phyloP scores from a whole-genome alignment of 2,797 vertebrate genomes.

The Sylvia borin region DNA sequence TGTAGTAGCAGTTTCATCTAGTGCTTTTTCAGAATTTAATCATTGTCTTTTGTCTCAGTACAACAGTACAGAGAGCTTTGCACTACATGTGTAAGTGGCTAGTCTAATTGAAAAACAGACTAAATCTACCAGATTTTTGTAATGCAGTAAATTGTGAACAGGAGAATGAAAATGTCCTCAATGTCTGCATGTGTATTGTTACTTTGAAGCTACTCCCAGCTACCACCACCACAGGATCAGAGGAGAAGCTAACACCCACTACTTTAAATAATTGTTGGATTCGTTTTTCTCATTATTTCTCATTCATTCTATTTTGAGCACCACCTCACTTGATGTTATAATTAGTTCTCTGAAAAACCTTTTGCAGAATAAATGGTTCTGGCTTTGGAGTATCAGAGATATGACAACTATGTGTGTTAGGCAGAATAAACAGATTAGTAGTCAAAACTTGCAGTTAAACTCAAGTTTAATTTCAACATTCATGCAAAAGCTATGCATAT shows the following conservation, averaged over 20 bases:
- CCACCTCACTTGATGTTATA: conserved; percentile 79
- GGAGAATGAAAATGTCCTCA: conserved; percentile 80
- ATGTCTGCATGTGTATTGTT: conserved; percentile 79
- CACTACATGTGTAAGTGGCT: conserved; percentile 78
- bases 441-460: background rate
- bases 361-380: conserved; percentile 67
- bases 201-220: conserved; percentile 77
- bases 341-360: conserved; percentile 77
- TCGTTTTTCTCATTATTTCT: conserved; percentile 77
- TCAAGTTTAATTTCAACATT: conserved; percentile 1
- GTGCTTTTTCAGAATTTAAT: conserved; percentile 87
- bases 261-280: conserved; percentile 82
- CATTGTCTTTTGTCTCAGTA: conserved; percentile 93
- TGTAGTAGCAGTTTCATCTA: conserved; percentile 82
- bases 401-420: conserved; percentile 35
- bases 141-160: conserved; percentile 86
- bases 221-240: conserved; percentile 77
- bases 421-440: conserved; percentile 26
- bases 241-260: conserved; percentile 75
- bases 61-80: conserved; percentile 83
- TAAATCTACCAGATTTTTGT: conserved; percentile 83
- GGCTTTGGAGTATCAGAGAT: conserved; percentile 52
- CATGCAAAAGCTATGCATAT: background rate
- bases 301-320: conserved; percentile 74
- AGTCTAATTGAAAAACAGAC: conserved; percentile 88